These are phyloP conservation scores for Zaprionus davidi DNA, from an alignment of 1,140 invertebrate species.

Conservation along the genomic window DNA sequence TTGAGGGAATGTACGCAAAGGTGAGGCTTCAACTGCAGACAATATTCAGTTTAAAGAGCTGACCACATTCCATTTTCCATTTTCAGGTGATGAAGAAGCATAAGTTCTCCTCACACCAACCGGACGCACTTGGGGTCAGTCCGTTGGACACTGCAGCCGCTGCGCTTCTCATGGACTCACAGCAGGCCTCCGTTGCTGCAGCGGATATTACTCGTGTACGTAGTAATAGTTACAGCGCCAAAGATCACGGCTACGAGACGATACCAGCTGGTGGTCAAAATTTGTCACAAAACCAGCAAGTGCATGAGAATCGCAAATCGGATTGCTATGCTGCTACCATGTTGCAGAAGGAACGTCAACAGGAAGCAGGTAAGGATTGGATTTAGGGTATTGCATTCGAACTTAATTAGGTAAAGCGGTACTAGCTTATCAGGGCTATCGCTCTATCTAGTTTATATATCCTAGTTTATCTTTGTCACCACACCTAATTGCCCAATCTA, in stretches of 20 bases:
- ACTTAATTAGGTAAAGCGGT: neutral
- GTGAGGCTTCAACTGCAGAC: constrained; percentile 83
- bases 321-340: constrained; percentile 78
- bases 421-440: neutral
- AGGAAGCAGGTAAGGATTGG: constrained; percentile 62
- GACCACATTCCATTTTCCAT: neutral
- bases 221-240: constrained; percentile 78
- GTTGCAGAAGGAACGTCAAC: constrained; percentile 74
- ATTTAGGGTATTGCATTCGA: neutral
- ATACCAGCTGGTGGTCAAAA: constrained; percentile 84
- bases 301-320: constrained; percentile 84
- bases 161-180: constrained; percentile 75
- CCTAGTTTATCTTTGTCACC: constrained; percentile 22
- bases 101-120: constrained; percentile 80
- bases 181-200: neutral
- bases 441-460: neutral
- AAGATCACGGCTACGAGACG: constrained; percentile 88
- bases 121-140: constrained; percentile 61
- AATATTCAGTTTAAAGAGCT: neutral
- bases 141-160: constrained; percentile 71
- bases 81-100: constrained; percentile 83
- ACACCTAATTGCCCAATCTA: constrained; percentile 39
- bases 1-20: constrained; percentile 95
- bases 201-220: constrained; percentile 69
- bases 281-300: constrained; percentile 18